Percentiles rank a stretch among this genome's conserved stretches.
Conservation (phyloP, 2,888 invertebrate species). For the Hemaris fuciformis region DNA sequence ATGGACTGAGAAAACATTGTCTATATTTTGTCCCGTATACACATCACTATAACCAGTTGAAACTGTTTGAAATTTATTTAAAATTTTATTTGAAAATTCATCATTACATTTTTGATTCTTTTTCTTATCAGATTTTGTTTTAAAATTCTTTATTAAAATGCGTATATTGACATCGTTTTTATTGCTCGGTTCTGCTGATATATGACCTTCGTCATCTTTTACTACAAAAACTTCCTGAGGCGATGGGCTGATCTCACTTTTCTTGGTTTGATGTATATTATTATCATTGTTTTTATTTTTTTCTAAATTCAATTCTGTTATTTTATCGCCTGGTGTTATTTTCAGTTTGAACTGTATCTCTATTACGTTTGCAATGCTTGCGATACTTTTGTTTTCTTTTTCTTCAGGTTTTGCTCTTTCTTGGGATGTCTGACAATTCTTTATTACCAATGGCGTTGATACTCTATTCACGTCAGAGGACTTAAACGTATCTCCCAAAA, state of each 20-base stretch:
- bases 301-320: conserved; percentile 44
- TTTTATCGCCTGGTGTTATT: conserved; percentile 53
- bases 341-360: conserved; percentile 64
- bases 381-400: conserved; percentile 35
- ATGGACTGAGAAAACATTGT: conserved; percentile 46
- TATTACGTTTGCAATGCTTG: conserved; percentile 50
- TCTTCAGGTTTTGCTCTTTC: conserved; percentile 26
- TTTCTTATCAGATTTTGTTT: conserved; percentile 33
- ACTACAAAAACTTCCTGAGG: conserved; percentile 45
- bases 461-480: conserved; percentile 45
- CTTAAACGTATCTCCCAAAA: conserved; percentile 48
- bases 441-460: conserved; percentile 34
- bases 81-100: conserved; percentile 51
- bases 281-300: conserved; percentile 32
- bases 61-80: conserved; percentile 57
- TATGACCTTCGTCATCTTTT: conserved; percentile 33
- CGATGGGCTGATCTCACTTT: conserved; percentile 23
- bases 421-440: conserved; percentile 25
- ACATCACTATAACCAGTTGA: conserved; percentile 56
- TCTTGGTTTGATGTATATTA: conserved; percentile 18
- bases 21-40: conserved; percentile 29
- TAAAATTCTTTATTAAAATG: conserved; percentile 57
- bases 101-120: conserved; percentile 29
- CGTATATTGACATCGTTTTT: conserved; percentile 60
- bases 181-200: conserved; percentile 32